phyloP scores from a whole-genome alignment of 2,113 vertebrate species.

The Phylloscopus whistleri region DNA sequence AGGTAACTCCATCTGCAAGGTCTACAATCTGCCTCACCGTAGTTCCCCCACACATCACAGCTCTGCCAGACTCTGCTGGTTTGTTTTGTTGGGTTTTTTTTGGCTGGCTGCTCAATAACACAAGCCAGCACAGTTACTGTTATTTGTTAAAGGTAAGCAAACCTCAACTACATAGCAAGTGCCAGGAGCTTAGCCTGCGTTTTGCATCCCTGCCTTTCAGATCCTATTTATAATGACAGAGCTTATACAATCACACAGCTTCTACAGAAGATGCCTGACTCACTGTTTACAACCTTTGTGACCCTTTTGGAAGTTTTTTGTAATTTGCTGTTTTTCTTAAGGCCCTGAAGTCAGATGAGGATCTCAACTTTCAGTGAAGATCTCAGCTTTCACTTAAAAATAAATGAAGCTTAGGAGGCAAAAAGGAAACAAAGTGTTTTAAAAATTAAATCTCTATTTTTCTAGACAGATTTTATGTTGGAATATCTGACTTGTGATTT shows the following conservation, averaged over 20 bases:
- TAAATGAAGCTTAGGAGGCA: neutral
- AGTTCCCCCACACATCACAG: neutral
- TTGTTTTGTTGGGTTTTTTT: neutral
- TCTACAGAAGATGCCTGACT: neutral
- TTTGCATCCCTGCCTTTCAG: neutral
- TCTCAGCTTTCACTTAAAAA: slow-evolving; percentile 31
- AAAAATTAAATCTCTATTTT: neutral
- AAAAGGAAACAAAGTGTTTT: neutral
- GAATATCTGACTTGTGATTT: neutral
- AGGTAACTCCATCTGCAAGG: neutral
- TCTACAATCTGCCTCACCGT: neutral
- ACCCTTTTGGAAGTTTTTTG: neutral
- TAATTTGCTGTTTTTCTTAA: neutral
- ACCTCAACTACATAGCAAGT: neutral
- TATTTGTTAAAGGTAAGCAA: slow-evolving; percentile 9
- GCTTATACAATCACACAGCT: neutral
- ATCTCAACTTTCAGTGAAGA: neutral
- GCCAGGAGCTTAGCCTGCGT: neutral
- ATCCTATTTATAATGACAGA: neutral
- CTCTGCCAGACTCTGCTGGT: neutral
- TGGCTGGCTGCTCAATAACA: neutral
- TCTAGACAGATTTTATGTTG: neutral
- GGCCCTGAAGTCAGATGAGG: neutral
- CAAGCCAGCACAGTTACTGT: neutral
- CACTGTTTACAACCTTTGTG: neutral